phyloP scores from a whole-genome alignment of 1,140 invertebrate genomes.

The Wiebesia pumilae region DNA sequence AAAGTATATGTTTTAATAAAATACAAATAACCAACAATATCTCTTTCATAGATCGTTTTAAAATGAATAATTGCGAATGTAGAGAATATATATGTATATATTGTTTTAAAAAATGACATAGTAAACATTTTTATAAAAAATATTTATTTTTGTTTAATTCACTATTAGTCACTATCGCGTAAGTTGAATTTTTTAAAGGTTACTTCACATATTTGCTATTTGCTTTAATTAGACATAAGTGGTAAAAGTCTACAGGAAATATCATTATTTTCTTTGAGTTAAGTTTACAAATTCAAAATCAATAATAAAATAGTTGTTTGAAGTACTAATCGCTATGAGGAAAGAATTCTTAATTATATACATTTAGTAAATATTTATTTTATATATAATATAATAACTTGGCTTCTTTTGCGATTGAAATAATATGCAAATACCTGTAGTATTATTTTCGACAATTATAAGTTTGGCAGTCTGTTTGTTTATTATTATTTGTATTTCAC shows the following conservation, averaged over 20 bases:
- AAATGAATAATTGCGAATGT: too few relatives aligned
- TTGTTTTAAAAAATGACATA: too few relatives aligned
- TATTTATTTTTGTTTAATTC: too few relatives aligned
- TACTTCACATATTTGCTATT: too few relatives aligned
- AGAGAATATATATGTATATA: too few relatives aligned
- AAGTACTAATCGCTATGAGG: not conserved
- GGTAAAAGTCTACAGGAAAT: not conserved
- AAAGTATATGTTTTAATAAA: too few relatives aligned
- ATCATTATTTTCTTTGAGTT: not conserved
- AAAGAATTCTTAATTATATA: not conserved
- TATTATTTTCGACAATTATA: not conserved
- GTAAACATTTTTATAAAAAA: too few relatives aligned
- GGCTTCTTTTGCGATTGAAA: not conserved
- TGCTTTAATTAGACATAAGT: too few relatives aligned
- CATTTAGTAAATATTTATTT: not conserved
- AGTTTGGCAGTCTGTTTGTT: constrained; percentile 3
- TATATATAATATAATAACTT: not conserved
- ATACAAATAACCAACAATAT: too few relatives aligned
- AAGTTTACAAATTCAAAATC: constrained; percentile 25
- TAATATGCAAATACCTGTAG: constrained; percentile 3
- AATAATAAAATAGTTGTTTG: constrained; percentile 20
- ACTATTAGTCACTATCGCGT: too few relatives aligned
- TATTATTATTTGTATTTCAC: not conserved
- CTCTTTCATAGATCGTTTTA: too few relatives aligned
- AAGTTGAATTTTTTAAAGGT: too few relatives aligned